Percentiles rank a stretch among this genome's conserved stretches.
phyloP scores from a whole-genome alignment of 2,113 vertebrate species.

The Brienomyrus longianalis region DNA sequence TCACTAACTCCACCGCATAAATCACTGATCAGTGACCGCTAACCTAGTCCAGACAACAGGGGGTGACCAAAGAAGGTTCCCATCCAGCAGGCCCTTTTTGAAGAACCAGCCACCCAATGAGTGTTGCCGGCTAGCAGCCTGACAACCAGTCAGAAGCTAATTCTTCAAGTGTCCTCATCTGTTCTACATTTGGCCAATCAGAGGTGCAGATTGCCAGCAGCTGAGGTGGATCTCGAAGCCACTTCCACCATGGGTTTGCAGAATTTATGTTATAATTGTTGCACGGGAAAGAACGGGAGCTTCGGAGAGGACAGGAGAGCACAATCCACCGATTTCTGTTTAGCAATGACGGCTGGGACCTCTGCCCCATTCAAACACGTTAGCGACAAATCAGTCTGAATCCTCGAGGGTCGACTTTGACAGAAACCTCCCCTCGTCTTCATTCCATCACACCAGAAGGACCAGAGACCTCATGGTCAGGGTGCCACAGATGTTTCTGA shows the following conservation, averaged over 20 bases:
- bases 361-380: not conserved
- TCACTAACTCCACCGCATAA: not conserved
- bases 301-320: not conserved
- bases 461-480: not conserved
- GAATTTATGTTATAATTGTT: too few species aligned
- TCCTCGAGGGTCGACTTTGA: not conserved
- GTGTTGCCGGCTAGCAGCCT: not conserved
- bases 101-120: conserved; percentile 7
- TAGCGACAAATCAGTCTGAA: not conserved
- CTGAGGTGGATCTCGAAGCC: not conserved
- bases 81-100: not conserved
- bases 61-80: not conserved
- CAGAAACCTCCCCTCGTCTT: conserved; percentile 31
- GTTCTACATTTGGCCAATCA: conserved; percentile 4
- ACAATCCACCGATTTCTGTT: not conserved
- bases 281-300: too few species aligned
- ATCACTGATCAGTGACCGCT: not conserved
- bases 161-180: conserved; percentile 11
- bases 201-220: conserved; percentile 6
- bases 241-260: not conserved
- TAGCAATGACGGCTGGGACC: not conserved
- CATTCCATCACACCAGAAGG: conserved; percentile 37
- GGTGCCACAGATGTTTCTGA: conserved; percentile 9
- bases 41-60: not conserved
- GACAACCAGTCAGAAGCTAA: conserved; percentile 11